phyloP scores from a whole-genome alignment of 2,797 vertebrate species.

The Micropoecilia bifurca region DNA sequence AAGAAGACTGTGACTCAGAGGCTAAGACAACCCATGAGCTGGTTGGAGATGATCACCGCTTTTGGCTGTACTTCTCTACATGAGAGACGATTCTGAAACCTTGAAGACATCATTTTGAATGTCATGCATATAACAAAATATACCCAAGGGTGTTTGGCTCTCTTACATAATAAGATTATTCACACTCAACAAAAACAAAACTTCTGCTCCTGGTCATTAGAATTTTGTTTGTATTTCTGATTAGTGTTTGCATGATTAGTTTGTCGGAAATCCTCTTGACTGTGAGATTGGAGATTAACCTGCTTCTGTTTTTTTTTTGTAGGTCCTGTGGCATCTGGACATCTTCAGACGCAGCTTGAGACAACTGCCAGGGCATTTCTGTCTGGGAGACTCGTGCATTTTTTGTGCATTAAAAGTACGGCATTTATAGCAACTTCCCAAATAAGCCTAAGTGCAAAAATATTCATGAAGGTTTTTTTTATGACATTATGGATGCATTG shows the following conservation, averaged over 20 bases:
- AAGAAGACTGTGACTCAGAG: slow-evolving; percentile 64
- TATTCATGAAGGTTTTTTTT: too few species aligned
- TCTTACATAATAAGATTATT: slow-evolving; percentile 14
- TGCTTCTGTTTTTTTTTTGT: background rate
- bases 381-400: slow-evolving; percentile 95
- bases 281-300: background rate
- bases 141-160: slow-evolving; percentile 1
- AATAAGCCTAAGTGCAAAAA: background rate
- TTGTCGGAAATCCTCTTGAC: background rate
- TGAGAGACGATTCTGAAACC: slow-evolving; percentile 18
- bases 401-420: slow-evolving; percentile 98
- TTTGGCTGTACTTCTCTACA: slow-evolving; percentile 41
- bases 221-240: background rate
- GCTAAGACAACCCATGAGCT: slow-evolving; percentile 52
- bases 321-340: slow-evolving; percentile 98
- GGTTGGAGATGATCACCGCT: slow-evolving; percentile 51
- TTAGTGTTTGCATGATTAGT: background rate
- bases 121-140: slow-evolving; percentile 9
- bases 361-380: slow-evolving; percentile 92
- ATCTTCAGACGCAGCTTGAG: slow-evolving; percentile 96
- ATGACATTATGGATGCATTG: background rate
- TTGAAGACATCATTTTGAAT: slow-evolving; percentile 29
- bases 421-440: background rate
- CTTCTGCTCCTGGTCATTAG: slow-evolving; percentile 1
- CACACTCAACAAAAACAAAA: background rate